These are phyloP conservation scores for Hemithea aestivaria DNA, from an alignment of 2,888 invertebrate species.

Conservation along the genomic window DNA sequence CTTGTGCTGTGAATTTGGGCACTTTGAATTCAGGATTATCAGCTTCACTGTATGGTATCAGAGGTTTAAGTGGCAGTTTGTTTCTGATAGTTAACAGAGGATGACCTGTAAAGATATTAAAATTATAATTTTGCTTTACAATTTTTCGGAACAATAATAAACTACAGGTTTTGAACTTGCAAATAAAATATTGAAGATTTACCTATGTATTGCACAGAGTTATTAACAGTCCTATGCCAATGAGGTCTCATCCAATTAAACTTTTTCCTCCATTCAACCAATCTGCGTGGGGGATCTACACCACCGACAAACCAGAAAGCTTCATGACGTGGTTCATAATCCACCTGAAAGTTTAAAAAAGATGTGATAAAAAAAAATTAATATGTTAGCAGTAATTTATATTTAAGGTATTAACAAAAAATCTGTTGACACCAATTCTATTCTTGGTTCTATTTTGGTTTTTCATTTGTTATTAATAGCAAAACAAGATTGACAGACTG, in stretches of 20 bases:
- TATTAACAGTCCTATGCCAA: conserved; percentile 79
- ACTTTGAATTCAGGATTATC: conserved; percentile 77
- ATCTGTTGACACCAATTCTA: too few species aligned
- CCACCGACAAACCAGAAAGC: conserved; percentile 93
- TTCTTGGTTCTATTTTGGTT: too few species aligned
- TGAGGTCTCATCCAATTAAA: conserved; percentile 57
- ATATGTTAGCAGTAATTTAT: too few species aligned
- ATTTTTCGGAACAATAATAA: too few species aligned
- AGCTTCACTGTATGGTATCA: conserved; percentile 78
- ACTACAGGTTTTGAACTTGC: too few species aligned
- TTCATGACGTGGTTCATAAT: conserved; percentile 88
- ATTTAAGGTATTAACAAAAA: too few species aligned
- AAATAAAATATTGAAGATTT: conserved; percentile 14
- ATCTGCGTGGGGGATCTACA: conserved; percentile 74
- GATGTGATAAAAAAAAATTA: too few species aligned
- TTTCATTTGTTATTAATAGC: too few species aligned
- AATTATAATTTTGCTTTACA: not conserved
- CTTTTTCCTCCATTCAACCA: conserved; percentile 59
- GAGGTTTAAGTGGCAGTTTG: conserved; percentile 82
- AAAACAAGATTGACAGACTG: too few species aligned
- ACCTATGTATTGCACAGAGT: conserved; percentile 85
- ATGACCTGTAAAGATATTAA: conserved; percentile 47
- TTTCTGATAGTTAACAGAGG: conserved; percentile 86
- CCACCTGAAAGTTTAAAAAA: conserved; percentile 71
- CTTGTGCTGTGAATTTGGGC: conserved; percentile 79